Conservation (phyloP, 2,888 invertebrate species). For the Automeris io region DNA sequence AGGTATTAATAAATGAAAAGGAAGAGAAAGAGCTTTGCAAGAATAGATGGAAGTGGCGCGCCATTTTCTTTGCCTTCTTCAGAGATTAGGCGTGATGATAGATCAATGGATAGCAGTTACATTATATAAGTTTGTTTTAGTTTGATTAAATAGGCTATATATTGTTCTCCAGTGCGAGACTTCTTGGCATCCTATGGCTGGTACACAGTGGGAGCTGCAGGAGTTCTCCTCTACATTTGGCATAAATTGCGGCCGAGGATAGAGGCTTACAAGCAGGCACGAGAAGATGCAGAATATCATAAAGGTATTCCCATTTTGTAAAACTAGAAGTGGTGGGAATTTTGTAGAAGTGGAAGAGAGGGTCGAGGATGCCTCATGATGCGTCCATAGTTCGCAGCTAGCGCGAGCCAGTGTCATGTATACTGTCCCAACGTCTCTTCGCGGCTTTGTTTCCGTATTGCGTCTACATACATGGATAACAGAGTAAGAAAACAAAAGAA, state of each 20-base stretch:
- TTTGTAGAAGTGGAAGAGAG: too few relatives aligned
- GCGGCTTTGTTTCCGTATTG: not conserved
- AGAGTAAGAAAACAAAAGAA: too few relatives aligned
- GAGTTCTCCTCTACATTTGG: slow-evolving; percentile 18
- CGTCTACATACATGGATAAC: too few relatives aligned
- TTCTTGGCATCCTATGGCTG: slow-evolving; percentile 52
- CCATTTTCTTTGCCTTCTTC: too few relatives aligned
- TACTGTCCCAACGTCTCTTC: not conserved
- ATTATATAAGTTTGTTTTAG: not conserved
- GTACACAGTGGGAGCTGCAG: slow-evolving; percentile 35
- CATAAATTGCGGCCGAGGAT: slow-evolving; percentile 27
- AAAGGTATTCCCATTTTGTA: slow-evolving; percentile 40
- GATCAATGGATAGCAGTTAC: not conserved
- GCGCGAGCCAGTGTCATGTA: too few relatives aligned
- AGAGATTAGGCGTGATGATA: too few relatives aligned
- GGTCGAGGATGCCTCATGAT: not conserved
- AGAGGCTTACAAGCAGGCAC: slow-evolving; percentile 35
- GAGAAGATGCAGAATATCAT: slow-evolving; percentile 54
- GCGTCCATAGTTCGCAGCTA: not conserved
- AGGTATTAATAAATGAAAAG: not conserved
- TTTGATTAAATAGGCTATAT: not conserved
- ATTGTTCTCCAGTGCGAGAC: slow-evolving; percentile 30
- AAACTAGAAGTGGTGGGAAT: too few relatives aligned
- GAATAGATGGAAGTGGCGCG: not conserved
- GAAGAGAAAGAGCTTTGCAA: not conserved